Conservation (phyloP, 2,113 vertebrate genomes). For the Ardeotis arabs region DNA sequence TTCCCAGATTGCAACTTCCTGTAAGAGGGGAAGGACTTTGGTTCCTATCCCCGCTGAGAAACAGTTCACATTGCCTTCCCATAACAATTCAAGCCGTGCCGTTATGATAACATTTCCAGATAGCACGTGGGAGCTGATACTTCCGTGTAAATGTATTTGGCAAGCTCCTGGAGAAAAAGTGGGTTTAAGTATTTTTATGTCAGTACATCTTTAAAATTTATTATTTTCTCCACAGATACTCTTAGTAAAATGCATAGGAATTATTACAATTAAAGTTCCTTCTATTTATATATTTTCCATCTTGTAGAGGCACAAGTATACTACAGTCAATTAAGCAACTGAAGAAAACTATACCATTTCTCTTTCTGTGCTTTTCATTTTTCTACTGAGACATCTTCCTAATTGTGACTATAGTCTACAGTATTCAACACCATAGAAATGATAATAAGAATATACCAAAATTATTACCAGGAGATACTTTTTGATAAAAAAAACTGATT, state of each 20-base stretch:
- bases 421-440: not conserved
- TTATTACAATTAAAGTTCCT: not conserved
- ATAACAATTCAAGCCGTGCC: not conserved
- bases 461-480: not conserved
- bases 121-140: not conserved
- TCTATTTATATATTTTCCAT: not conserved
- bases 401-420: not conserved
- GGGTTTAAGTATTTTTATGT: not conserved
- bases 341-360: not conserved
- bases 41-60: not conserved
- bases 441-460: not conserved
- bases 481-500: not conserved
- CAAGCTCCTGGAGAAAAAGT: not conserved
- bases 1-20: not conserved
- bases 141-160: accelerated
- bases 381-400: not conserved
- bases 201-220: not conserved
- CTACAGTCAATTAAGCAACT: not conserved
- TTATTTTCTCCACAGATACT: not conserved
- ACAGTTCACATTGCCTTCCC: not conserved
- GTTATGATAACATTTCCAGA: not conserved
- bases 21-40: not conserved
- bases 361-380: not conserved
- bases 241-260: not conserved
- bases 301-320: not conserved